Conservation (phyloP, 2,797 vertebrate genomes). For the Ambastaia sidthimunki region DNA sequence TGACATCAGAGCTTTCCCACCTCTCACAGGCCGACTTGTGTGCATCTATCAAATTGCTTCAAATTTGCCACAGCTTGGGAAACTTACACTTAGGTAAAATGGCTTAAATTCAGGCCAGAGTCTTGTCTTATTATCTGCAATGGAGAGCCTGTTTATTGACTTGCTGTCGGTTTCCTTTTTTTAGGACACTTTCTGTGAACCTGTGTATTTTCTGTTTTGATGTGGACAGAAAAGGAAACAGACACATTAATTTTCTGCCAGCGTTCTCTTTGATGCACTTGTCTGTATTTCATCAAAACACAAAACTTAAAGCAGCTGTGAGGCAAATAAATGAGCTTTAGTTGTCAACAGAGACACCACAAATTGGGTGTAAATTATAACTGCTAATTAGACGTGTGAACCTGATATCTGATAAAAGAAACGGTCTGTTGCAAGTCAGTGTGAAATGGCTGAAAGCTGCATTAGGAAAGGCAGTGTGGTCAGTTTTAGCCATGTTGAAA, state of each 20-base stretch:
- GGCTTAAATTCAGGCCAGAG: conserved; percentile 15
- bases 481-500: neutral
- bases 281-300: conserved; percentile 6
- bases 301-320: neutral
- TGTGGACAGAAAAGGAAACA: conserved; percentile 3
- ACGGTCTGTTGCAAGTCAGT: neutral
- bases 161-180: conserved; percentile 4
- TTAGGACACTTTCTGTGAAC: neutral
- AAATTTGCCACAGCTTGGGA: conserved; percentile 4
- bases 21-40: neutral
- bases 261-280: conserved; percentile 23
- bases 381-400: conserved; percentile 47
- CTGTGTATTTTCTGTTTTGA: neutral
- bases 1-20: conserved; percentile 17
- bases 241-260: conserved; percentile 30
- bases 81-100: conserved; percentile 15
- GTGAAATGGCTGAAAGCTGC: neutral
- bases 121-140: neutral
- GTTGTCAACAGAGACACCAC: neutral
- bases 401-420: neutral
- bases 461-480: too few relatives aligned
- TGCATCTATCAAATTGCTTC: conserved; percentile 9
- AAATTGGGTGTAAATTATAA: conserved; percentile 14
- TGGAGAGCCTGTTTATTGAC: neutral
- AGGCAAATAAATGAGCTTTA: neutral